Conservation (phyloP, 2,797 vertebrate species). For the Darevskia nairensis region DNA sequence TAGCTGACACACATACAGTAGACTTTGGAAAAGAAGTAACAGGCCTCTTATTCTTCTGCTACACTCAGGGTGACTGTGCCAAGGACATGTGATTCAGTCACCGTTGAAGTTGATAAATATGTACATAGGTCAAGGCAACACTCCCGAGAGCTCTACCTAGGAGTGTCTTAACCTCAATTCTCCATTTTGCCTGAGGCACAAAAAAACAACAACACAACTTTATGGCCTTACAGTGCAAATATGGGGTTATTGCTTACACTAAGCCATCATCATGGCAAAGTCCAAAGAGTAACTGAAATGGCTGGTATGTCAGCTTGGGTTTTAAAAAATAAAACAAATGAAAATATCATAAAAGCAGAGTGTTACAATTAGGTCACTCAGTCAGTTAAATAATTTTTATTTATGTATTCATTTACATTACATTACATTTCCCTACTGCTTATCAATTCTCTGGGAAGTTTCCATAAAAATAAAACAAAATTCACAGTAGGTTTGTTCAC, state of each 20-base stretch:
- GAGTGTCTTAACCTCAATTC: not conserved
- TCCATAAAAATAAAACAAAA: too few relatives aligned
- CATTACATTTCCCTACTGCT: too few relatives aligned
- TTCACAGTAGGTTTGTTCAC: too few relatives aligned
- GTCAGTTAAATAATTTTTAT: not conserved
- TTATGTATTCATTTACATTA: too few relatives aligned
- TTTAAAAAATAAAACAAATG: conserved; percentile 1
- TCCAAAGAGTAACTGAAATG: conserved; percentile 20
- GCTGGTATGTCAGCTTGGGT: not conserved
- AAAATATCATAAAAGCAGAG: not conserved
- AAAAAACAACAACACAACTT: not conserved
- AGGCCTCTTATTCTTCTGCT: not conserved
- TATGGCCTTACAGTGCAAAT: not conserved
- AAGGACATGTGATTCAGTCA: not conserved
- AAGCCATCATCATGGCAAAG: not conserved
- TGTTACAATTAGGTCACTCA: not conserved
- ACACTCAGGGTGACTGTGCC: not conserved
- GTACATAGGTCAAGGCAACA: not conserved
- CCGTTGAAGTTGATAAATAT: not conserved
- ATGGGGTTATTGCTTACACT: conserved; percentile 2
- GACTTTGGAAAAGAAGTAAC: not conserved
- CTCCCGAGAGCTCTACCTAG: not conserved
- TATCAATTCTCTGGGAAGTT: too few relatives aligned
- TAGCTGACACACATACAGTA: not conserved
- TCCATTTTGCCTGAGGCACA: not conserved